phyloP scores from a whole-genome alignment of 1,140 invertebrate genomes.

The Vanessa tameamea region DNA sequence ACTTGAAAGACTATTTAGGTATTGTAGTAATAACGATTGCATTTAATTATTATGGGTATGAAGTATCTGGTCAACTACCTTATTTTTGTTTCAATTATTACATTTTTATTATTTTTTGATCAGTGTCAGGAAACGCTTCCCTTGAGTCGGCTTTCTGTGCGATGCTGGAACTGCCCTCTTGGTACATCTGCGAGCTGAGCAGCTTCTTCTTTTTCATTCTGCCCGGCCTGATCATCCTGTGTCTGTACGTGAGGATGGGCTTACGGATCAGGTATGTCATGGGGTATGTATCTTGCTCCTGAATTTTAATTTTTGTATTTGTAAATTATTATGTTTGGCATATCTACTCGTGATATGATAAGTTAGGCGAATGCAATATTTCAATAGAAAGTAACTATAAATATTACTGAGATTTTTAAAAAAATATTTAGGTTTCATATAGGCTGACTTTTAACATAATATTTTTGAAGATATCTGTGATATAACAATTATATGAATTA shows the following conservation, averaged over 20 bases:
- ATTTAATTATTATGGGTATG: not conserved
- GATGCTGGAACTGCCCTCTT: constrained; percentile 83
- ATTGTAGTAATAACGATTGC: too few species aligned
- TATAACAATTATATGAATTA: too few species aligned
- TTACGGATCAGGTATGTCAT: constrained; percentile 83
- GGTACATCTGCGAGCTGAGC: constrained; percentile 90
- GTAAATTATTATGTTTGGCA: too few species aligned
- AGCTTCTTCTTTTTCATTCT: constrained; percentile 91
- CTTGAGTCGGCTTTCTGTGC: constrained; percentile 89
- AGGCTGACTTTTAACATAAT: too few species aligned
- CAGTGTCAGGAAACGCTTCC: constrained; percentile 77
- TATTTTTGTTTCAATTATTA: not conserved
- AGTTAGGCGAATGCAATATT: too few species aligned
- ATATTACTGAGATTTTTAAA: too few species aligned
- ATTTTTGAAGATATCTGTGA: too few species aligned
- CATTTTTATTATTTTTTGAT: not conserved
- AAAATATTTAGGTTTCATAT: too few species aligned
- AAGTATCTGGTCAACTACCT: not conserved
- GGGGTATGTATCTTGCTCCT: constrained; percentile 72
- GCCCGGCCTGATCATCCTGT: constrained; percentile 89
- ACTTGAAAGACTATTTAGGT: too few species aligned
- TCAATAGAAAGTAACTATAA: too few species aligned
- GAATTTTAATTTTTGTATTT: not conserved
- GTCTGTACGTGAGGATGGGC: constrained; percentile 90
- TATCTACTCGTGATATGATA: too few species aligned